Evolutionary conservation across 2,888 invertebrate genomes (phyloP).

Genomic region (Drosophila suboccidentalis): DNA sequence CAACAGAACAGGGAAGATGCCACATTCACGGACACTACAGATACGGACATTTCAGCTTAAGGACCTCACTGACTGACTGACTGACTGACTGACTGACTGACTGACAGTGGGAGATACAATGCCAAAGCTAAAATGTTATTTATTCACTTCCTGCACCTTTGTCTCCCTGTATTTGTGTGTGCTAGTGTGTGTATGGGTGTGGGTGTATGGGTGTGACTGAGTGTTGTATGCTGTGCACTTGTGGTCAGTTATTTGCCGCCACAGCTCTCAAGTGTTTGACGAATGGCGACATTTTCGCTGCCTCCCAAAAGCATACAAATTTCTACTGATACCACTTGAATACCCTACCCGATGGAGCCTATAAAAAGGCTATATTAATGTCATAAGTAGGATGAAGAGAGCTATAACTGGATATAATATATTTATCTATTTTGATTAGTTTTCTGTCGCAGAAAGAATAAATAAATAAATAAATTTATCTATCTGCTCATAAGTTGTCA

Average conservation of each 20-base stretch:
- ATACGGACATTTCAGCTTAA: conserved; percentile 37
- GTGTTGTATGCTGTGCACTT: conserved; percentile 51
- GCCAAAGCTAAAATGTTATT: conserved; percentile 62
- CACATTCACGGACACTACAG: conserved; percentile 17
- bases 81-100: conserved; percentile 8
- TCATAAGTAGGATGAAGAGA: background rate
- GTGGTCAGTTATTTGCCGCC: conserved; percentile 67
- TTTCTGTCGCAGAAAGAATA: background rate
- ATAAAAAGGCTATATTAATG: background rate
- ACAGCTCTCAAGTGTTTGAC: conserved; percentile 50
- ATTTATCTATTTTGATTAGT: background rate
- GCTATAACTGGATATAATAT: background rate
- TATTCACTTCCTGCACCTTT: conserved; percentile 57
- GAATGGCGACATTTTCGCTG: conserved; percentile 45
- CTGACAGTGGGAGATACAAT: conserved; percentile 1
- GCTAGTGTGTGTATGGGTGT: conserved; percentile 1
- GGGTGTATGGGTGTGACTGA: conserved; percentile 33
- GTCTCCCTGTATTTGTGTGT: conserved; percentile 11
- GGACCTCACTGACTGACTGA: conserved; percentile 12
- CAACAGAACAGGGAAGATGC: conserved; percentile 52
- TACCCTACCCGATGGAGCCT: background rate
- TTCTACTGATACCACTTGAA: conserved; percentile 20
- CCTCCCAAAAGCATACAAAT: conserved; percentile 21
- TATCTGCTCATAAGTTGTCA: background rate
- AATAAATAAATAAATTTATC: background rate